Conservation (phyloP, 1,140 invertebrate genomes). For the Notospermus geniculatus region DNA sequence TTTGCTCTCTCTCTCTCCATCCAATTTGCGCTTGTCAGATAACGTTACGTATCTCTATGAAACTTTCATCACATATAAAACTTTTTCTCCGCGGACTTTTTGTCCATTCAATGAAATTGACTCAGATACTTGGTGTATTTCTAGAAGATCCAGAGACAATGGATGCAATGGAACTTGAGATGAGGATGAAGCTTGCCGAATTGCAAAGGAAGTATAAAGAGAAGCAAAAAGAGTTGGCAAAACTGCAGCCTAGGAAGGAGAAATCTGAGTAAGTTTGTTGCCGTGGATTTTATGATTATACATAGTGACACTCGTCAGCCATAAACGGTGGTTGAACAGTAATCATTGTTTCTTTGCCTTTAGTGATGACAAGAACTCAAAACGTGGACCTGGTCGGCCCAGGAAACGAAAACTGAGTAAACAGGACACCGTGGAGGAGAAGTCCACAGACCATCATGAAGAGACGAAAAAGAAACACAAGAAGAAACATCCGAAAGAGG, state of each 20-base stretch:
- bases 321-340: too few relatives aligned
- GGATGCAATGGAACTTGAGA: conserved; percentile 74
- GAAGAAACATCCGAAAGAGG: too few relatives aligned
- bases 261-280: conserved; percentile 50
- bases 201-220: conserved; percentile 78
- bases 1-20: too few relatives aligned
- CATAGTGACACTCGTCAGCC: too few relatives aligned
- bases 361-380: conserved; percentile 21
- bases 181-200: conserved; percentile 75
- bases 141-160: conserved; percentile 59
- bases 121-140: conserved; percentile 15
- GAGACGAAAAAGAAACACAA: too few relatives aligned
- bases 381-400: conserved; percentile 52
- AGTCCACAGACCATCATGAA: too few relatives aligned
- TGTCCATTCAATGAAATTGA: conserved; percentile 1
- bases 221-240: conserved; percentile 75
- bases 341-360: conserved; percentile 46
- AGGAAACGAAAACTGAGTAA: conserved; percentile 37
- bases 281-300: too few relatives aligned
- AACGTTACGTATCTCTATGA: too few relatives aligned
- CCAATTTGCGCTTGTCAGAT: too few relatives aligned
- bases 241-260: conserved; percentile 60
- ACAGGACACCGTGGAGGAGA: neutral
- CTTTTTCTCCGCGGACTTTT: neutral
- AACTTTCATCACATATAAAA: too few relatives aligned